Base-by-base conservation (phyloP, 2,113 vertebrate genomes). In the Herpailurus yagouaroundi region DNA sequence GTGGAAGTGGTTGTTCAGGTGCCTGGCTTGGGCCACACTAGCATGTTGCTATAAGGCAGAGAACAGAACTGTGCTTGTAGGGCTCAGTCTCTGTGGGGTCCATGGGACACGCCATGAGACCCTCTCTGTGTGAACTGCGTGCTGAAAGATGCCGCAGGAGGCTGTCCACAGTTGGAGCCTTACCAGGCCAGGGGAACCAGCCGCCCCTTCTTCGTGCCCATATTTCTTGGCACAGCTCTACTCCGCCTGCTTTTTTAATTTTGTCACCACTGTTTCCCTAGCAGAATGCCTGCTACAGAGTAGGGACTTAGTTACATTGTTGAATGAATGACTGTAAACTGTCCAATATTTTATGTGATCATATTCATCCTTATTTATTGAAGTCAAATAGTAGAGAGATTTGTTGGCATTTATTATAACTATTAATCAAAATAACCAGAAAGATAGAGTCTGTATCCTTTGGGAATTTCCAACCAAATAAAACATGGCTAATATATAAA, bases 201-300 rank as follows among this genome's bases (percentile, higher is more conserved):
- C 15, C 11, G 2, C 15, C 11, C 66, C 1, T 0, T 21, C 38
- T 73, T 73, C 0, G 23, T 36, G 31, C 6, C 1, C 15, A 13
- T 63, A 45, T 83, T 73, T 48, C 52, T 73, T 84, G 68, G 68
- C 68, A 92, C 2, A 9, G 15, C 33, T 29, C 5, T 48, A 21
- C 2, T 29, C 74, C 19, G 1, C 7, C 29, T 2, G 9, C 16
- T 74, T 31, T 48, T 14, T 14, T 3, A 29, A 63, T 83, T 83
- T 73, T 57, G 11, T 92, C 23, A 83, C 6, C 45, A 10, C 5
- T 64, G 10, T 92, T 48, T 7, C 1, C 38, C 50, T 60, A 73
- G 66, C 0, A 4, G 23, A 63, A 48, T 4, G 21, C 1, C 16
- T 76, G 3, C 16, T 64, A 68, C 1, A 45, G n/a, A n/a, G 48